These are phyloP conservation scores for Copidosoma floridanum DNA, from an alignment of 1,140 invertebrate genomes.

Conservation along the genomic window DNA sequence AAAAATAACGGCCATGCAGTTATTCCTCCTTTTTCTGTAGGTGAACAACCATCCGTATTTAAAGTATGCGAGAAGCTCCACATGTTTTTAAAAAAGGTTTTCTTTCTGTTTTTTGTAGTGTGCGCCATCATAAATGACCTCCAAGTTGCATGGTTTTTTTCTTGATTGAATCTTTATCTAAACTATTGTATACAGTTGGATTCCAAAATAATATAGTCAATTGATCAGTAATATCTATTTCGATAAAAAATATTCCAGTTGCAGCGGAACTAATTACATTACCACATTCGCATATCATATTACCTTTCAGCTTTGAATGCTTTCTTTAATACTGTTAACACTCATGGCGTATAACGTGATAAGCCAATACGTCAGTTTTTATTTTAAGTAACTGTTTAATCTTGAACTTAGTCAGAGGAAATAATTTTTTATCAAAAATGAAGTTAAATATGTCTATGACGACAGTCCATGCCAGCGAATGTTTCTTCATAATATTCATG, in stretches of 20 bases:
- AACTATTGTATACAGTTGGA: neutral
- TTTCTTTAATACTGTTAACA: neutral
- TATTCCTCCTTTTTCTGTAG: slow-evolving; percentile 2
- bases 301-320: neutral
- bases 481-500: slow-evolving; percentile 4
- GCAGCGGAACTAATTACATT: neutral
- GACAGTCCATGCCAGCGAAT: too few species aligned
- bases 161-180: slow-evolving; percentile 4
- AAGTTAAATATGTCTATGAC: slow-evolving; percentile 9
- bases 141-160: slow-evolving; percentile 11
- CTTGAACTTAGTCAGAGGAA: slow-evolving; percentile 3
- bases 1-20: slow-evolving; percentile 25
- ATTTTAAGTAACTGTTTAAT: slow-evolving; percentile 1
- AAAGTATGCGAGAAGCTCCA: slow-evolving; percentile 17
- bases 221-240: too few species aligned
- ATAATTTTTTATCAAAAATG: neutral
- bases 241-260: neutral
- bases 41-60: slow-evolving; percentile 23
- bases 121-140: too few species aligned
- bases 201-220: too few species aligned
- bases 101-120: neutral
- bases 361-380: neutral
- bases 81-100: neutral
- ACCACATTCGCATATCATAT: neutral
- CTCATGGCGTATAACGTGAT: neutral